Evolutionary conservation across 2,113 vertebrate genomes (phyloP).

Genomic region (Riparia riparia): DNA sequence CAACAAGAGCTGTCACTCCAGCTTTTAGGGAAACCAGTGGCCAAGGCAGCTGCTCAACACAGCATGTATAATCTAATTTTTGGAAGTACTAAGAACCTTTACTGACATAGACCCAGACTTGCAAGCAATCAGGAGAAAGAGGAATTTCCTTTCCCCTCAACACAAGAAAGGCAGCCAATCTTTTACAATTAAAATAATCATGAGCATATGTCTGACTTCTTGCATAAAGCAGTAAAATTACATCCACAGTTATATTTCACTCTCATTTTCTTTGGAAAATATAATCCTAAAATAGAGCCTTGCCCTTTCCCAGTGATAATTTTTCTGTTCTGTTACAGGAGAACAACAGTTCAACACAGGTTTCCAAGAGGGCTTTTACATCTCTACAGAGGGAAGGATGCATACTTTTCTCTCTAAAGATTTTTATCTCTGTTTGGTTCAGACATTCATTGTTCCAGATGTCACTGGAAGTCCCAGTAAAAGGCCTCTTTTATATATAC

Average conservation of each 20-base stretch:
- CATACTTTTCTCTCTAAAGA: background rate
- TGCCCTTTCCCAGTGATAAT: constrained; percentile 20
- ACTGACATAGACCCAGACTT: background rate
- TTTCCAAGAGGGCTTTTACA: constrained; percentile 14
- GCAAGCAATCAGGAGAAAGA: background rate
- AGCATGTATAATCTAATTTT: background rate
- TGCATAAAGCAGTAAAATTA: constrained; percentile 37
- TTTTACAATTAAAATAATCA: constrained; percentile 56
- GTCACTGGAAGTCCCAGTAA: background rate
- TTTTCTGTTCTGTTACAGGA: background rate
- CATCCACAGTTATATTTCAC: constrained; percentile 23
- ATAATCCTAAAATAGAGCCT: constrained; percentile 22
- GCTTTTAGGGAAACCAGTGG: background rate
- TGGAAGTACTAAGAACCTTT: background rate
- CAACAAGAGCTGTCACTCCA: background rate
- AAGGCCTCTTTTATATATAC: background rate
- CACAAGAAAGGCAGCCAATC: background rate
- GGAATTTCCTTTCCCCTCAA: constrained; percentile 29
- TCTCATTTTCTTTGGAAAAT: constrained; percentile 23
- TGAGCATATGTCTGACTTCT: constrained; percentile 30
- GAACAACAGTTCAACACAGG: background rate
- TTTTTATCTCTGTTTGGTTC: constrained; percentile 3
- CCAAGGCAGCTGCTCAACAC: background rate
- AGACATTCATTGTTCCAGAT: background rate
- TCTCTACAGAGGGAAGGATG: background rate